Evolutionary conservation across 2,113 vertebrate genomes (phyloP).

Genomic region (Eulemur rufifrons): DNA sequence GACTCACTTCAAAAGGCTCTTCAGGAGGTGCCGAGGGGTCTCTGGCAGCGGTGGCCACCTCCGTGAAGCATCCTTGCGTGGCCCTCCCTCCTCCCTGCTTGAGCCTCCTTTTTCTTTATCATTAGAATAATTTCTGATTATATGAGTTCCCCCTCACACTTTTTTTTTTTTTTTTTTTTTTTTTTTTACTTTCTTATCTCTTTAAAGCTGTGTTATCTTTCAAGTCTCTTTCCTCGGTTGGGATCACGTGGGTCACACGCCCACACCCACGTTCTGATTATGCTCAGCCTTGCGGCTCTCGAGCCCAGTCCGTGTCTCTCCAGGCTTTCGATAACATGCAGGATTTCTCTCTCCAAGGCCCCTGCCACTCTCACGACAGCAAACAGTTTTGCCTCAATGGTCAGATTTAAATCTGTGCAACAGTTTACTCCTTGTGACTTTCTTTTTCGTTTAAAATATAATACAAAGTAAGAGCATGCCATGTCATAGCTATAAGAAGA

Average conservation of each 20-base stretch:
- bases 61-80: accelerated
- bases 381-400: not conserved
- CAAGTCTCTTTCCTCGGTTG: not conserved
- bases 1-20: not conserved
- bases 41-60: not conserved
- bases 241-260: not conserved
- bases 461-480: not conserved
- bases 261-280: not conserved
- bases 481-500: not conserved
- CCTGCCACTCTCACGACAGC: not conserved
- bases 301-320: not conserved
- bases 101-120: not conserved
- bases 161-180: not conserved
- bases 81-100: not conserved
- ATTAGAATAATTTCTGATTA: constrained; percentile 44
- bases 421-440: not conserved
- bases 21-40: not conserved
- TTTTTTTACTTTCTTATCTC: not conserved
- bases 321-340: not conserved
- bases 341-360: not conserved
- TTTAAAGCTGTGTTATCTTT: not conserved
- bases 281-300: not conserved
- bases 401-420: not conserved
- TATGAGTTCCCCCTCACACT: not conserved
- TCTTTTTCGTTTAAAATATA: not conserved